These are phyloP conservation scores for Salpingus planirostris DNA, from an alignment of 2,888 invertebrate genomes.

Conservation along the genomic window DNA sequence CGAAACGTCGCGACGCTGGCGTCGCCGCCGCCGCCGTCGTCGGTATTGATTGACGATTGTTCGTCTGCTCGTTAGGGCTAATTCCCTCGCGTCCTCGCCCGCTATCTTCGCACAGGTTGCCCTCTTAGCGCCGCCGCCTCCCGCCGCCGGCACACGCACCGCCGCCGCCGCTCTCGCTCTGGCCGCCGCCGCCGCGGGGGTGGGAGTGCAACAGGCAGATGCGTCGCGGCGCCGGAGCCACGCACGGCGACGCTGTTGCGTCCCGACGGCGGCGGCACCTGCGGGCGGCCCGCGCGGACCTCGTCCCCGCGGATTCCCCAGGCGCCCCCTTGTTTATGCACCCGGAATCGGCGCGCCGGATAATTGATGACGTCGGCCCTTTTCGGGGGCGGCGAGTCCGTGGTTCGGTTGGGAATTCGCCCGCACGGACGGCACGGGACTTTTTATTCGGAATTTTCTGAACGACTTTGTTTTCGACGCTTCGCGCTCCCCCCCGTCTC, in stretches of 20 bases:
- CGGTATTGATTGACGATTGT: slow-evolving; percentile 37
- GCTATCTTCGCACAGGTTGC: slow-evolving; percentile 28
- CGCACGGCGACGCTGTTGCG: slow-evolving; percentile 23
- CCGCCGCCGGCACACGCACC: slow-evolving; percentile 6
- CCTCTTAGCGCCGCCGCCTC: slow-evolving; percentile 18
- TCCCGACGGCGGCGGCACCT: slow-evolving; percentile 14
- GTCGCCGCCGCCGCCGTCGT: slow-evolving; percentile 18
- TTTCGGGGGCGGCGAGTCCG: slow-evolving; percentile 4
- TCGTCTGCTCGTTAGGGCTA: slow-evolving; percentile 34
- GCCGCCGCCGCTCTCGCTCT: slow-evolving; percentile 16
- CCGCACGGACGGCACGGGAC: too few relatives aligned
- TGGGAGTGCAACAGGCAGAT: slow-evolving; percentile 25
- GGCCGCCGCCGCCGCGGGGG: slow-evolving; percentile 9
- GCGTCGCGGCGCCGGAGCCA: slow-evolving; percentile 3
- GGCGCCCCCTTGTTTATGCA: slow-evolving; percentile 24
- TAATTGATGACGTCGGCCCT: slow-evolving; percentile 24
- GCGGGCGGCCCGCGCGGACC: slow-evolving; percentile 26
- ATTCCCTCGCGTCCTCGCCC: slow-evolving; percentile 30
- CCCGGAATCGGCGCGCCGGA: slow-evolving; percentile 19
- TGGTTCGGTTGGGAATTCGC: slow-evolving; percentile 10
- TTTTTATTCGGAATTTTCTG: too few relatives aligned
- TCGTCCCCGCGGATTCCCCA: slow-evolving; percentile 29
- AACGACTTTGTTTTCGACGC: too few relatives aligned
- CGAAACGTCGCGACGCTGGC: slow-evolving; percentile 15
- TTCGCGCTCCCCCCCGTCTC: too few relatives aligned